A percentile compares a stretch with the other conserved stretches of the same genome.
Conservation (phyloP, 2,888 invertebrate species). For the Zootermopsis nevadensis region DNA sequence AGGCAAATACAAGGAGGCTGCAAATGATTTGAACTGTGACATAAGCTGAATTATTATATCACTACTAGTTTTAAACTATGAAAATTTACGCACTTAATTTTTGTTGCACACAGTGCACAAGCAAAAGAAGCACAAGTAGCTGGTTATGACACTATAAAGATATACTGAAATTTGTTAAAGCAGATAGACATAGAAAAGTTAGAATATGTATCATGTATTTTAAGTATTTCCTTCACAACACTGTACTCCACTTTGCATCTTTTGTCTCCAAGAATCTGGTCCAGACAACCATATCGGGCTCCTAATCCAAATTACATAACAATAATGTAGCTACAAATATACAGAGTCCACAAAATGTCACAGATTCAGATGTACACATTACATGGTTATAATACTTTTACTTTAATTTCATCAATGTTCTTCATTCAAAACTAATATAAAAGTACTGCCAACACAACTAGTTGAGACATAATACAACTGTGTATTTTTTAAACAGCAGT, state of each 20-base stretch:
- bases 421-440: not conserved
- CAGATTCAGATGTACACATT: not conserved
- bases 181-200: no score
- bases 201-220: no score
- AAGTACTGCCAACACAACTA: not conserved
- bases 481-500: not conserved
- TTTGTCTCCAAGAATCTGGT: not conserved
- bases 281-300: not conserved
- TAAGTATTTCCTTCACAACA: no score
- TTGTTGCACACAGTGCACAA: no score
- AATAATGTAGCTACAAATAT: not conserved
- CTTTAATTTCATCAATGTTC: not conserved
- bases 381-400: not conserved
- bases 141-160: no score
- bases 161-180: no score
- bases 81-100: no score
- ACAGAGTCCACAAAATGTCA: conserved; percentile 1
- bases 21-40: no score
- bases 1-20: no score
- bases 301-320: not conserved
- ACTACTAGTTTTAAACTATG: no score
- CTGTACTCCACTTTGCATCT: not conserved
- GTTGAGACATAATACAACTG: not conserved
- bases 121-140: no score
- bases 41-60: no score